A percentile compares a stretch with the other conserved stretches of the same genome.
These are phyloP conservation scores for Gryon sp. DNA, from an alignment of 1,140 invertebrate genomes.

Conservation along the genomic window DNA sequence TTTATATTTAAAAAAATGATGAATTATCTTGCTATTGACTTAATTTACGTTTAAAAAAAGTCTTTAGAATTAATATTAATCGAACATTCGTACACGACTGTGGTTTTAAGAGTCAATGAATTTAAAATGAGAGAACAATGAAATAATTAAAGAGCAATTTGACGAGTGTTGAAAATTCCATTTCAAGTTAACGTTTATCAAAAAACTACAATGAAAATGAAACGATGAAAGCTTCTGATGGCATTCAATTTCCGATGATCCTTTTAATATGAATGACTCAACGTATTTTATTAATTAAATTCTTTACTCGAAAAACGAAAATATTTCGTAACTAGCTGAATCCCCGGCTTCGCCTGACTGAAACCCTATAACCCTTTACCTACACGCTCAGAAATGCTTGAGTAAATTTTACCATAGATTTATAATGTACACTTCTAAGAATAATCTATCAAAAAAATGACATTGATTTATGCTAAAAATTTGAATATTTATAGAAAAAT, in stretches of 20 bases:
- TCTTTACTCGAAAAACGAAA: slow-evolving; percentile 59
- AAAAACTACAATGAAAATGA: slow-evolving; percentile 53
- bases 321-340: slow-evolving; percentile 54
- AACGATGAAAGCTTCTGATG: slow-evolving; percentile 43
- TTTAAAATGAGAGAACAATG: too few species aligned
- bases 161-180: slow-evolving; percentile 22
- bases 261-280: slow-evolving; percentile 52
- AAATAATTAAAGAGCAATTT: slow-evolving; percentile 41
- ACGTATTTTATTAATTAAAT: slow-evolving; percentile 65
- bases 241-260: slow-evolving; percentile 61
- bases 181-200: slow-evolving; percentile 53
- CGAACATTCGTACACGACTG: not conserved
- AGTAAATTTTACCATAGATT: not conserved
- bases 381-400: not conserved
- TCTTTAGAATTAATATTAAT: slow-evolving; percentile 12
- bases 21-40: too few species aligned
- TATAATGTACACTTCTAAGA: too few species aligned
- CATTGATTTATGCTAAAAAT: too few species aligned
- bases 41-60: too few species aligned
- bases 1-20: too few species aligned
- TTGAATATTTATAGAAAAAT: too few species aligned
- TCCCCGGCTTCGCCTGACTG: not conserved
- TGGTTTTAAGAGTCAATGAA: slow-evolving; percentile 14
- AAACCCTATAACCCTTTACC: not conserved
- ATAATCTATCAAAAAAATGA: too few species aligned